phyloP scores from a whole-genome alignment of 2,797 vertebrate genomes.

The Urosaurus nigricauda region DNA sequence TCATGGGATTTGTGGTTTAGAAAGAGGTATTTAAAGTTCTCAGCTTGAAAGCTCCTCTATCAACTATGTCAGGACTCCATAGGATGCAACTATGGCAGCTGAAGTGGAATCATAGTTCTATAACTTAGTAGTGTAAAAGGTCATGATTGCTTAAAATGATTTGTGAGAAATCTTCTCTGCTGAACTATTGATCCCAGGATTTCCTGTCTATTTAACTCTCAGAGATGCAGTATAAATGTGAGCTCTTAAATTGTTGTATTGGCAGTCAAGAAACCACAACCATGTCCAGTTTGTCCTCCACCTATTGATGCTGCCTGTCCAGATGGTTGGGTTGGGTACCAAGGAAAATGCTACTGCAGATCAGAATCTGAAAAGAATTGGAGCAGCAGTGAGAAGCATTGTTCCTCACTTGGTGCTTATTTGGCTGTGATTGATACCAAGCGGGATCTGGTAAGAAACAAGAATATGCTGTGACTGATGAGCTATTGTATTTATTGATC shows the following conservation, averaged over 20 bases:
- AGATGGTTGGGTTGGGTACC: conserved; percentile 32
- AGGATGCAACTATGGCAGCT: not conserved
- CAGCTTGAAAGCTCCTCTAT: too few relatives aligned
- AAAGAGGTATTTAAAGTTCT: not conserved
- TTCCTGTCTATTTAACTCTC: not conserved
- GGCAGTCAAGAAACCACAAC: not conserved
- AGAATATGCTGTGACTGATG: not conserved
- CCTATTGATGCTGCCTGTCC: not conserved
- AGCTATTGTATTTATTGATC: too few relatives aligned
- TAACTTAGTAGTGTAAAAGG: not conserved
- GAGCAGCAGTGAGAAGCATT: not conserved
- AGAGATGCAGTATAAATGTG: not conserved
- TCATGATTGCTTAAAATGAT: not conserved
- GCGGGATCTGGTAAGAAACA: conserved; percentile 13
- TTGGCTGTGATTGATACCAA: conserved; percentile 20
- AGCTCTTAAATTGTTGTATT: not conserved
- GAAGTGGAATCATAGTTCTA: not conserved
- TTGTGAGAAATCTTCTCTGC: not conserved
- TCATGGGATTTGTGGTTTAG: not conserved
- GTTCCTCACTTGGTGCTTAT: not conserved
- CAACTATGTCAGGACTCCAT: too few relatives aligned
- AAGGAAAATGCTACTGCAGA: conserved; percentile 16
- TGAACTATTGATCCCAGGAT: not conserved
- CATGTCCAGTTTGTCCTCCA: not conserved
- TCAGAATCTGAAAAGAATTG: conserved; percentile 17